Evolutionary conservation across 2,113 vertebrate genomes (phyloP).

Genomic region (Myotis davidii): DNA sequence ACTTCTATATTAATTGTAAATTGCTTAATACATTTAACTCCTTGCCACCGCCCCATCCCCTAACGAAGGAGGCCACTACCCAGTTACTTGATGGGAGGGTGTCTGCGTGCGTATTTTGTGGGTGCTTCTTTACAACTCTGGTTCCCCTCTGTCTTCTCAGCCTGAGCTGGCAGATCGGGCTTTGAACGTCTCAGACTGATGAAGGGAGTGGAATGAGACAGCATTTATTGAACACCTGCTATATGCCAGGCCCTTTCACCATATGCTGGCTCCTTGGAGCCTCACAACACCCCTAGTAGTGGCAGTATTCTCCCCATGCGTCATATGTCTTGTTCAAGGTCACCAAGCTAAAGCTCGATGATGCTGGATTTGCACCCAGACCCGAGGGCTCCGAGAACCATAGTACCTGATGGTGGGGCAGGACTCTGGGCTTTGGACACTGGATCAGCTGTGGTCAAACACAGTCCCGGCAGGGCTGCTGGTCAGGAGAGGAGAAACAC

Average conservation of each 20-base stretch:
- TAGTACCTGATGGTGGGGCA: too few relatives aligned
- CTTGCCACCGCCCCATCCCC: conserved; percentile 79
- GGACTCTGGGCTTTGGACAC: neutral
- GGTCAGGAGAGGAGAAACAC: neutral
- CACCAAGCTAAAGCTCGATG: neutral
- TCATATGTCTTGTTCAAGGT: conserved; percentile 41
- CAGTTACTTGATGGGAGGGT: conserved; percentile 60
- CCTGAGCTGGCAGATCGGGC: neutral
- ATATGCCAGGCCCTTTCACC: neutral
- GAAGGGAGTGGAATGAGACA: neutral
- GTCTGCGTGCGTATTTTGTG: neutral
- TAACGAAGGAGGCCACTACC: conserved; percentile 72
- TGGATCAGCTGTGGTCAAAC: neutral
- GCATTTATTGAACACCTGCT: conserved; percentile 62
- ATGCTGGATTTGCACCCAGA: neutral
- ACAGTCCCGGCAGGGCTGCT: neutral
- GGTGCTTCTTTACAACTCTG: neutral
- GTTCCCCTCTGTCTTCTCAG: conserved; percentile 31
- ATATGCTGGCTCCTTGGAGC: neutral
- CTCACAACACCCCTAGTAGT: neutral
- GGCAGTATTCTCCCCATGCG: neutral
- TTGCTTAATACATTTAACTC: conserved; percentile 90
- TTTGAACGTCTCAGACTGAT: neutral
- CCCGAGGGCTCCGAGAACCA: neutral
- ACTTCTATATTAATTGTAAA: conserved; percentile 92